A percentile compares a stretch with the other conserved stretches of the same genome.
Evolutionary conservation across 2,113 vertebrate genomes (phyloP).

Genomic region (Bubo blakistoni): DNA sequence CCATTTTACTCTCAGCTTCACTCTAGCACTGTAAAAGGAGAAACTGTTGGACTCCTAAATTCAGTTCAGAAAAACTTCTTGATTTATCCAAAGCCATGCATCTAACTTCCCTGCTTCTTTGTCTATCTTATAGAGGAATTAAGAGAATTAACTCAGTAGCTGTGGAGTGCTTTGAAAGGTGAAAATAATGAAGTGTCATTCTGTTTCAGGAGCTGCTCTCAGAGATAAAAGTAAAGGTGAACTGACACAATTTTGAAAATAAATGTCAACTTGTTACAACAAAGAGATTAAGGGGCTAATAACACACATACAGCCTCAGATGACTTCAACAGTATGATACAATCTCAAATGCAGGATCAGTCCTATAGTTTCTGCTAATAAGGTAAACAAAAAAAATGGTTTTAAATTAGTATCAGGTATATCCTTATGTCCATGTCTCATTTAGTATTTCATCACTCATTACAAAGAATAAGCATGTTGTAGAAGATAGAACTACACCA

Average conservation of each 20-base stretch:
- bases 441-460: neutral
- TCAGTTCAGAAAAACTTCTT: neutral
- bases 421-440: neutral
- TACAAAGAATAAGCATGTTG: neutral
- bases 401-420: neutral
- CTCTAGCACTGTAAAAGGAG: neutral
- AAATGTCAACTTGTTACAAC: neutral
- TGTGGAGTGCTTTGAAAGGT: neutral
- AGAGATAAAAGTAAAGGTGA: constrained; percentile 5
- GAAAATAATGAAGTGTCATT: constrained; percentile 4
- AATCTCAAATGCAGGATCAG: neutral
- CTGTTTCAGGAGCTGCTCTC: neutral
- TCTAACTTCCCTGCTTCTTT: neutral
- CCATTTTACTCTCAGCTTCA: neutral
- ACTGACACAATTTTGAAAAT: neutral
- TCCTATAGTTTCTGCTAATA: neutral
- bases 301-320: neutral
- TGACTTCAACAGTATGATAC: neutral
- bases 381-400: neutral
- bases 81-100: neutral
- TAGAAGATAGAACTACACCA: neutral
- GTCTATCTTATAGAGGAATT: neutral
- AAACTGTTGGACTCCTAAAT: neutral
- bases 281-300: neutral
- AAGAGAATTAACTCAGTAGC: neutral